A percentile compares a stretch with the other conserved stretches of the same genome.
phyloP scores from a whole-genome alignment of 2,797 vertebrate species.

The Acropternis orthonyx region DNA sequence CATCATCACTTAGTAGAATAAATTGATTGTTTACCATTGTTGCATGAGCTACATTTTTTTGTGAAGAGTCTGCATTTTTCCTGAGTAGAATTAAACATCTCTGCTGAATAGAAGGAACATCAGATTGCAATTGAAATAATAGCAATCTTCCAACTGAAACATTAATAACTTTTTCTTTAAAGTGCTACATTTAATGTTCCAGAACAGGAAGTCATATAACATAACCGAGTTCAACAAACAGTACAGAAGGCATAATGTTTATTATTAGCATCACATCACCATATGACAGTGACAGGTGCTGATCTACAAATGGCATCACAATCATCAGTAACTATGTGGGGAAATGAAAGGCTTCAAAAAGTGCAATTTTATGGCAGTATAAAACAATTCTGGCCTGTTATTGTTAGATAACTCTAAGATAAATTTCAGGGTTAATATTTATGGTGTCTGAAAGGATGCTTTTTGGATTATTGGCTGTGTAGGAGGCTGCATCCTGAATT shows the following conservation, averaged over 20 bases:
- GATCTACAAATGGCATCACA: conserved; percentile 5
- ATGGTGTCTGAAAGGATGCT: neutral
- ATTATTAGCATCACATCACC: neutral
- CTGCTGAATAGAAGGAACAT: neutral
- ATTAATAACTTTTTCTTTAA: neutral
- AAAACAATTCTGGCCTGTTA: neutral
- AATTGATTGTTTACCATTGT: neutral
- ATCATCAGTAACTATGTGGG: neutral
- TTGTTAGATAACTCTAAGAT: neutral
- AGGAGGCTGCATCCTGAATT: neutral
- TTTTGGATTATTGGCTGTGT: neutral
- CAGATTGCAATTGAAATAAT: neutral
- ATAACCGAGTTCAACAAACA: neutral
- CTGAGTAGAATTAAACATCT: neutral
- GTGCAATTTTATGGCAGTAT: neutral
- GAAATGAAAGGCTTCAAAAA: neutral
- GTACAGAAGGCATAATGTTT: neutral
- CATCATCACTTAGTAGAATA: neutral
- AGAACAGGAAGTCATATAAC: neutral
- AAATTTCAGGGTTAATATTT: neutral
- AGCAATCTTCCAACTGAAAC: neutral
- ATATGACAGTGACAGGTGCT: conserved; percentile 8
- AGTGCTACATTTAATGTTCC: neutral
- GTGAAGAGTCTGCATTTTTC: neutral
- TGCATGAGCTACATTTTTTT: neutral